These are phyloP conservation scores for Aleiodes alternator DNA, from an alignment of 2,888 invertebrate genomes.

Conservation along the genomic window DNA sequence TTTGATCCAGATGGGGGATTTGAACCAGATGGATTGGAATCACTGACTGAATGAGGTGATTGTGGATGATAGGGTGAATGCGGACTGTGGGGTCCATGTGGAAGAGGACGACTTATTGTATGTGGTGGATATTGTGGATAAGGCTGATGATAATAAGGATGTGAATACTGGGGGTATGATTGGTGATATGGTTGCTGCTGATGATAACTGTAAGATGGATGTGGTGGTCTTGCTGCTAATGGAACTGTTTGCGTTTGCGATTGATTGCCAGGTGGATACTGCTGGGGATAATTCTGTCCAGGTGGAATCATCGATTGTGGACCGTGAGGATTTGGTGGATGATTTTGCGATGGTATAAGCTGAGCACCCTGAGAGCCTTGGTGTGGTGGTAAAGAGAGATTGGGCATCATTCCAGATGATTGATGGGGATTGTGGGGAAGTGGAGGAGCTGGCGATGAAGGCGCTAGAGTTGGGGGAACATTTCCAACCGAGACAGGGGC, in stretches of 20 bases:
- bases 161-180: constrained; percentile 76
- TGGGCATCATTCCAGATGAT: constrained; percentile 66
- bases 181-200: constrained; percentile 76
- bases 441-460: constrained; percentile 63
- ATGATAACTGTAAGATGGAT: constrained; percentile 76
- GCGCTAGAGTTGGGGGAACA: constrained; percentile 62
- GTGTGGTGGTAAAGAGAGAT: constrained; percentile 71
- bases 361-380: constrained; percentile 62
- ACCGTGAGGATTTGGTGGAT: constrained; percentile 64
- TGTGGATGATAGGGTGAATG: constrained; percentile 72
- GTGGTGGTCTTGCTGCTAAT: constrained; percentile 78
- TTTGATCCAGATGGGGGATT: constrained; percentile 60
- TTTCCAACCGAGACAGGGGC: constrained; percentile 34
- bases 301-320: constrained; percentile 69
- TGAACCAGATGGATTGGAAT: constrained; percentile 62
- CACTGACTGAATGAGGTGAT: constrained; percentile 70
- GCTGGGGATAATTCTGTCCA: constrained; percentile 73
- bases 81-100: constrained; percentile 66
- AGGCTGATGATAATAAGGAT: constrained; percentile 77
- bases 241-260: constrained; percentile 77
- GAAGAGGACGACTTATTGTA: constrained; percentile 75
- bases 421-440: constrained; percentile 67
- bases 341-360: constrained; percentile 68
- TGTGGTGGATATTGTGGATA: constrained; percentile 79
- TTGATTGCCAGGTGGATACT: constrained; percentile 72